Conservation (phyloP, 2,888 invertebrate genomes). For the Xestoiulus laeticollis region DNA sequence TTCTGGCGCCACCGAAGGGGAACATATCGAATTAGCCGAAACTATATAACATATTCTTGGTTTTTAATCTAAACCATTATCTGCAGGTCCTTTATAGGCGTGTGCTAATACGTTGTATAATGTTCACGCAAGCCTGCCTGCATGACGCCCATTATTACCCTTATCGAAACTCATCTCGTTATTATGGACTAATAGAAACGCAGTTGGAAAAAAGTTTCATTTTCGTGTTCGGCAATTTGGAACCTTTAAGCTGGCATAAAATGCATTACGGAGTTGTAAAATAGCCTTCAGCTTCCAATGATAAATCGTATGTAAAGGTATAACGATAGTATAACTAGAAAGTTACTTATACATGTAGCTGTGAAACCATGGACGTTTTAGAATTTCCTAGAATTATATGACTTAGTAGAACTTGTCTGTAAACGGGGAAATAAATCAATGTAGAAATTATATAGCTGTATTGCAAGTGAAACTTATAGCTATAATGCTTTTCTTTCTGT, state of each 20-base stretch:
- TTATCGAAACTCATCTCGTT: slow-evolving; percentile 3
- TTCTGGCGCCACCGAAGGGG: slow-evolving; percentile 4
- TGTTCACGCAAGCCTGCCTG: not conserved
- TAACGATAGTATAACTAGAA: too few relatives aligned
- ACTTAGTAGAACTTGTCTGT: too few relatives aligned
- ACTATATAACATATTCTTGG: not conserved
- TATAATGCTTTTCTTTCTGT: too few relatives aligned
- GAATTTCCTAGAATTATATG: too few relatives aligned
- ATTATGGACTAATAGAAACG: not conserved
- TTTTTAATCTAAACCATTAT: slow-evolving; percentile 11
- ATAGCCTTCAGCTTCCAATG: not conserved
- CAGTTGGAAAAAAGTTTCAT: not conserved
- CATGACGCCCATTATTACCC: not conserved
- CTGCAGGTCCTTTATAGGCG: not conserved
- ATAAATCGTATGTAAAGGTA: not conserved
- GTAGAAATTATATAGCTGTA: too few relatives aligned
- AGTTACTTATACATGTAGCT: too few relatives aligned
- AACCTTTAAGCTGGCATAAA: not conserved
- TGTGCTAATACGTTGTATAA: not conserved
- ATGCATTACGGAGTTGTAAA: not conserved
- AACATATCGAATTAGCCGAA: not conserved
- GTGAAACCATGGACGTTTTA: too few relatives aligned
- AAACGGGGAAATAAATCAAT: too few relatives aligned
- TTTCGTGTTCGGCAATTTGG: not conserved
- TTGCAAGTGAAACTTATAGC: too few relatives aligned